Percentiles rank a stretch among this genome's conserved stretches.
Evolutionary conservation across 37 sponge, comb jelly and placozoan genomes (phyloP).

Genomic region (Corticium candelabrum): DNA sequence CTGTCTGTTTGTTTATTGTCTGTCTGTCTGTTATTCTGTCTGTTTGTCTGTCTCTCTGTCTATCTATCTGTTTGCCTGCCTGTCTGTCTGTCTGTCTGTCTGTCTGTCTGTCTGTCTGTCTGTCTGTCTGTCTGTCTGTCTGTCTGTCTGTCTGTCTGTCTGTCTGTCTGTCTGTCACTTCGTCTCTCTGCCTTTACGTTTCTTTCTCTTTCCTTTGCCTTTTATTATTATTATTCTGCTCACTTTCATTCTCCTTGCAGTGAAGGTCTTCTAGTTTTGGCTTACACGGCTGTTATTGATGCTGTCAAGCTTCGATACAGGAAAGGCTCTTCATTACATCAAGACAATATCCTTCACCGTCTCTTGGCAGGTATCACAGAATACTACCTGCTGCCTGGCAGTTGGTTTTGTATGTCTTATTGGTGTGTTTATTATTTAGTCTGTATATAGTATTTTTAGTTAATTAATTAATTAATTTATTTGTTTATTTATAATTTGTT

Average conservation of each 20-base stretch:
- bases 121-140: not conserved
- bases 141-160: not conserved
- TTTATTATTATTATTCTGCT: slow-evolving; percentile 18
- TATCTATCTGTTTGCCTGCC: too few relatives aligned
- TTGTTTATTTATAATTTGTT: too few relatives aligned
- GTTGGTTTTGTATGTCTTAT: too few relatives aligned
- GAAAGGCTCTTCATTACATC: not conserved
- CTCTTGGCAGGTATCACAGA: not conserved
- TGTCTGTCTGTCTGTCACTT: not conserved
- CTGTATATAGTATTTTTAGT: too few relatives aligned
- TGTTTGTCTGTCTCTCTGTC: too few relatives aligned
- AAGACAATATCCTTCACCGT: not conserved
- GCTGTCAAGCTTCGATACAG: not conserved
- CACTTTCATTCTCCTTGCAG: slow-evolving; percentile 29
- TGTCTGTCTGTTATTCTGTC: too few relatives aligned
- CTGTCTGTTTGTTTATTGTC: too few relatives aligned
- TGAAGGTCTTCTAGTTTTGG: not conserved
- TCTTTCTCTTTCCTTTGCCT: too few relatives aligned
- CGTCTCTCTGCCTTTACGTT: not conserved
- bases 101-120: not conserved
- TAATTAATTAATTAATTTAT: too few relatives aligned
- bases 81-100: not conserved
- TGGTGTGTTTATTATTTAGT: too few relatives aligned
- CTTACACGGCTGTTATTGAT: not conserved
- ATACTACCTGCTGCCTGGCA: too few relatives aligned